Conservation (phyloP, 2,113 vertebrate species). For the Erythrocebus patas region DNA sequence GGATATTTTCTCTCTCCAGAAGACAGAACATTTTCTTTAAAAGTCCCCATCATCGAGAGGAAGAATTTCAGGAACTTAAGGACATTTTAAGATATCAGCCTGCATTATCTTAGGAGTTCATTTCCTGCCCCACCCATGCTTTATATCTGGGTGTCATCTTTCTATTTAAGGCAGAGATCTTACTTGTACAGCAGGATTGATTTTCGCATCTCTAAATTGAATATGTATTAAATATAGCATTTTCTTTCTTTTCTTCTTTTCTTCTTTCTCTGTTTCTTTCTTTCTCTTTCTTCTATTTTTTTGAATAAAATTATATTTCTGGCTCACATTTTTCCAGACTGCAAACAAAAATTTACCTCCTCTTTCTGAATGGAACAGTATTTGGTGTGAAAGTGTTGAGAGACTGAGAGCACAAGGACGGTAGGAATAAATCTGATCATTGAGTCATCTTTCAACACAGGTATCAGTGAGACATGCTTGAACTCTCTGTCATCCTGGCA, state of each 20-base stretch:
- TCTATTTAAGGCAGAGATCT: background rate
- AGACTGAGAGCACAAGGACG: background rate
- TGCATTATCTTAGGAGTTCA: background rate
- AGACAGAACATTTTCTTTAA: background rate
- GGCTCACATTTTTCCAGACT: background rate
- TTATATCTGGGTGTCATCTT: background rate
- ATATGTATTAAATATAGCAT: conserved; percentile 26
- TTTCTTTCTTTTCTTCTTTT: conserved; percentile 50
- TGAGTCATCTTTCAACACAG: background rate
- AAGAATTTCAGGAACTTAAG: background rate
- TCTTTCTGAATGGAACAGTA: background rate
- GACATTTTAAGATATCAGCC: background rate
- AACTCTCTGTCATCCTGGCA: background rate
- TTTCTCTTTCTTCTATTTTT: background rate
- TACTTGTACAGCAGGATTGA: background rate
- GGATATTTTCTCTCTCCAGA: background rate
- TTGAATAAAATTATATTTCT: background rate
- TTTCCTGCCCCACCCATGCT: background rate
- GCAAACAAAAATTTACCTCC: background rate
- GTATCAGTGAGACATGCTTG: background rate
- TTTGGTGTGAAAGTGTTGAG: background rate
- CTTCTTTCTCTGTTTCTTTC: background rate
- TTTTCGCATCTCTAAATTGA: background rate
- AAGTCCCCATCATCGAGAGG: background rate
- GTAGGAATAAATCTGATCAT: background rate